Percentiles rank a stretch among this genome's conserved stretches.
Conservation (phyloP, 2,113 vertebrate species). For the Sceloporus tristichus region DNA sequence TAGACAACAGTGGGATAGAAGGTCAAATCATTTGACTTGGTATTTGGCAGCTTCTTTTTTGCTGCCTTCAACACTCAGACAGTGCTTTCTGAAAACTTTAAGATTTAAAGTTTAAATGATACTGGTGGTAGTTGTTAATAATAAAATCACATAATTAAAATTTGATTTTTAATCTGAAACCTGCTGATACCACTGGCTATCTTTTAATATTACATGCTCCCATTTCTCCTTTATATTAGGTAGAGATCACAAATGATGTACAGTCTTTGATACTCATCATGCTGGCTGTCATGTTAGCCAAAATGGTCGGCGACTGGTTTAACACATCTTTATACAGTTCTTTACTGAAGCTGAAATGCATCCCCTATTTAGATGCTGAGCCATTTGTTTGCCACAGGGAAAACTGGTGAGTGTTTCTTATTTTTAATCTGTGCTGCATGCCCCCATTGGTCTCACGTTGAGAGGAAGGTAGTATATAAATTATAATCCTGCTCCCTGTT, state of each 20-base stretch:
- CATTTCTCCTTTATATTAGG: conserved; percentile 50
- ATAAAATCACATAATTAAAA: not conserved
- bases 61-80: not conserved
- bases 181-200: not conserved
- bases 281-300: conserved; percentile 60
- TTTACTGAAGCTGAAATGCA: conserved; percentile 66
- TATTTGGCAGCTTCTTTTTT: not conserved
- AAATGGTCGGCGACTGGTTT: conserved; percentile 58
- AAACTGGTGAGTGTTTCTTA: conserved; percentile 55
- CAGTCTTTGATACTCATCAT: conserved; percentile 59
- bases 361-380: conserved; percentile 61
- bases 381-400: conserved; percentile 17
- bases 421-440: not conserved
- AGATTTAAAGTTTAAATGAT: not conserved
- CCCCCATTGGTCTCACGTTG: too few species aligned
- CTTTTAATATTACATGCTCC: conserved; percentile 12
- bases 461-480: too few species aligned
- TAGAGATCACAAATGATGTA: conserved; percentile 66
- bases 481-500: too few species aligned
- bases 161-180: not conserved
- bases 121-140: not conserved
- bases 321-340: conserved; percentile 44
- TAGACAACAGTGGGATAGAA: not conserved
- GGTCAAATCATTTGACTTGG: not conserved
- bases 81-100: not conserved